Evolutionary conservation across 2,888 invertebrate genomes (phyloP).

Genomic region (Coremacera marginata): DNA sequence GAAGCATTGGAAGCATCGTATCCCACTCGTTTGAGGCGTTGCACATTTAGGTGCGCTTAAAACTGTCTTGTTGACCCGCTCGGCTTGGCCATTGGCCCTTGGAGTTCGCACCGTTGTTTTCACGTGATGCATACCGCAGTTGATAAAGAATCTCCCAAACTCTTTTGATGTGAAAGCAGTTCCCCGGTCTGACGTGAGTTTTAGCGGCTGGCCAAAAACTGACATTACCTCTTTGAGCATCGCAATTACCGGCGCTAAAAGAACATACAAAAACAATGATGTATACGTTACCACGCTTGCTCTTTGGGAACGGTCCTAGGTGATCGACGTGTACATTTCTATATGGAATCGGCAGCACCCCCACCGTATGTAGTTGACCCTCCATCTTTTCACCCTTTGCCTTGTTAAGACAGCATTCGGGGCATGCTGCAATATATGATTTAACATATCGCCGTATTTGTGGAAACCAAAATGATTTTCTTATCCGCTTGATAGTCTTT

Average conservation of each 20-base stretch:
- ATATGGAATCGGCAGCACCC: no score
- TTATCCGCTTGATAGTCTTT: conserved; percentile 47
- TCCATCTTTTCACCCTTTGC: no score
- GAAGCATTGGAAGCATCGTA: conserved; percentile 8
- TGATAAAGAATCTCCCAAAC: conserved; percentile 21
- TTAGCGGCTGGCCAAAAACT: conserved; percentile 32
- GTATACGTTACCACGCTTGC: conserved; percentile 61
- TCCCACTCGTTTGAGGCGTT: conserved; percentile 16
- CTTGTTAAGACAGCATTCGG: no score
- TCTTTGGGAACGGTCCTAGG: no score
- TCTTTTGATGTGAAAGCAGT: conserved; percentile 37
- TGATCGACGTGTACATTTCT: no score
- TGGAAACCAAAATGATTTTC: background rate
- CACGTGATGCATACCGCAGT: conserved; percentile 30
- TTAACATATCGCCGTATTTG: background rate
- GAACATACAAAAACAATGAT: conserved; percentile 61
- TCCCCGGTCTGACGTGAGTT: conserved; percentile 32
- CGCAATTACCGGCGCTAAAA: conserved; percentile 24
- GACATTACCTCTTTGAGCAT: conserved; percentile 35
- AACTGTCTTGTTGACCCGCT: no score
- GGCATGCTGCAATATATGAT: background rate
- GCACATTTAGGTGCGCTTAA: conserved; percentile 9
- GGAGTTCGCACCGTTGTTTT: conserved; percentile 34
- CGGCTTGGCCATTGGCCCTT: conserved; percentile 44
- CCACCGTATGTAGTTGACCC: no score